Evolutionary conservation across 2,113 vertebrate species (phyloP).

Genomic region (Cisticola juncidis): DNA sequence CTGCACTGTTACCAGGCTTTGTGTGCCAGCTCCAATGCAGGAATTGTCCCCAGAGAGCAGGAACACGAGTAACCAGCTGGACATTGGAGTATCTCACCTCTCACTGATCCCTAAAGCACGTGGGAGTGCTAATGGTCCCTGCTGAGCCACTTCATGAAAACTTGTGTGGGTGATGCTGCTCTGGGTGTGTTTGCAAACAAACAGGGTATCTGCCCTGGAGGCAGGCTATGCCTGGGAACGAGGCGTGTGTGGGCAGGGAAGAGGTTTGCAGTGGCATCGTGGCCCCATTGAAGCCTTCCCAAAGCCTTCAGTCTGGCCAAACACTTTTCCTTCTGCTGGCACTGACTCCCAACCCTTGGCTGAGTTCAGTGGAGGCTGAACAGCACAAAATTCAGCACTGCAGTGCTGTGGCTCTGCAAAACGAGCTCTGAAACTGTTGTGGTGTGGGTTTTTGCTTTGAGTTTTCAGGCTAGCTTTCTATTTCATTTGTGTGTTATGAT

Average conservation of each 20-base stretch:
- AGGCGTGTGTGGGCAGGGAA: background rate
- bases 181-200: constrained; percentile 11
- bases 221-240: background rate
- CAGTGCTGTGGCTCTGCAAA: accelerated
- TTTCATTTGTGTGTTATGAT: too few relatives aligned
- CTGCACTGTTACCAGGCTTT: background rate
- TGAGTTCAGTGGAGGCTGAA: background rate
- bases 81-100: background rate
- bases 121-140: background rate
- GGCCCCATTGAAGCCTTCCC: background rate
- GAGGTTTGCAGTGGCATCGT: background rate
- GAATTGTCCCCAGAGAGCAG: background rate
- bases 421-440: accelerated
- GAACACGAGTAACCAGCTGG: background rate
- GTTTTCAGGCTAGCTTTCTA: too few relatives aligned
- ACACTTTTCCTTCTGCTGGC: background rate
- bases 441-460: too few relatives aligned
- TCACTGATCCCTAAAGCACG: background rate
- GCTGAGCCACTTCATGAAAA: background rate
- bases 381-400: background rate
- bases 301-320: background rate
- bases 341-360: background rate
- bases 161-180: background rate
- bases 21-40: background rate
- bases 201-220: background rate